Evolutionary conservation across 2,888 invertebrate species (phyloP).

Genomic region (Venusia cambrica): DNA sequence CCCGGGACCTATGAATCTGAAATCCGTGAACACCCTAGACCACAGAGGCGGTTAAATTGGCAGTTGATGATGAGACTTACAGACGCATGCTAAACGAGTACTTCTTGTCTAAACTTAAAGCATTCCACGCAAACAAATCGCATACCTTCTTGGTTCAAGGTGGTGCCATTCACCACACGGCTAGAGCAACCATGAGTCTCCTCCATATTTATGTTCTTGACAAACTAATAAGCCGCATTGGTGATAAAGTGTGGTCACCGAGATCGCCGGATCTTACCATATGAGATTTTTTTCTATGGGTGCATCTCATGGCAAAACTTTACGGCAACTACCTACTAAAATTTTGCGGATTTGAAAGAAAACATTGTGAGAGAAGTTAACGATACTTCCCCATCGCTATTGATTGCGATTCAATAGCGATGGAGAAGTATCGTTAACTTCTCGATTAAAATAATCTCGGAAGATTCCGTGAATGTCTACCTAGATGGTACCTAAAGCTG

Average conservation of each 20-base stretch:
- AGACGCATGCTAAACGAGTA: slow-evolving; percentile 16
- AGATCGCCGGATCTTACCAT: slow-evolving; percentile 30
- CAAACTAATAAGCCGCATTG: slow-evolving; percentile 25
- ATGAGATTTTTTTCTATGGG: slow-evolving; percentile 28
- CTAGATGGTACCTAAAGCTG: no score
- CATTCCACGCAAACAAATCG: slow-evolving; percentile 13
- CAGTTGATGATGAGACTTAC: slow-evolving; percentile 8
- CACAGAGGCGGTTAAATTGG: no score
- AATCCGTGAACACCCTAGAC: no score
- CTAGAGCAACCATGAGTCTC: slow-evolving; percentile 14
- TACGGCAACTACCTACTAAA: slow-evolving; percentile 7
- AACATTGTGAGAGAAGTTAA: no score
- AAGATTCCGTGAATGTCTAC: no score
- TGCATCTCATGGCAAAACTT: slow-evolving; percentile 10
- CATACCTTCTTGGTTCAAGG: slow-evolving; percentile 21
- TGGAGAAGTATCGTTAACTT: no score
- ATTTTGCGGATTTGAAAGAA: slow-evolving; percentile 8
- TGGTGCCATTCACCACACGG: slow-evolving; percentile 20
- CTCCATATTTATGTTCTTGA: slow-evolving; percentile 16
- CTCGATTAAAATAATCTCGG: no score
- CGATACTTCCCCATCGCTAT: no score
- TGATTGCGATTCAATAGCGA: no score
- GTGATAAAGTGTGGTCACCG: slow-evolving; percentile 31
- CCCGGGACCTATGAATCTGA: no score
- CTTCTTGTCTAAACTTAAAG: slow-evolving; percentile 21